A percentile compares a stretch with the other conserved stretches of the same genome.
Evolutionary conservation across 2,888 invertebrate genomes (phyloP).

Genomic region (Micropterix aruncella): DNA sequence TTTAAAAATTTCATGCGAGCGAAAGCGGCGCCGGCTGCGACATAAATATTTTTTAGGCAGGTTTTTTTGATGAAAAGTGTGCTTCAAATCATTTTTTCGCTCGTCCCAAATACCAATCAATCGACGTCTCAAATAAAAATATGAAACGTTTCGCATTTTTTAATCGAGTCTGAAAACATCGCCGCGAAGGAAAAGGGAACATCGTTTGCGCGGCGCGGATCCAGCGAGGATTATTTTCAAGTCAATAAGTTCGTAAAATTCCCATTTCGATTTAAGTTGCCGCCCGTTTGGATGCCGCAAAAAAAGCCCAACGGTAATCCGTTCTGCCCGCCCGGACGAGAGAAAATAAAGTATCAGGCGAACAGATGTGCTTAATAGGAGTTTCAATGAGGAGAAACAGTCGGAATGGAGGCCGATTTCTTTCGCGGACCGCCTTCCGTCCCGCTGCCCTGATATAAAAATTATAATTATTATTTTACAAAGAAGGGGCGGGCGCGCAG

Average conservation of each 20-base stretch:
- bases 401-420: not conserved
- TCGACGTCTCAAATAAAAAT: no score
- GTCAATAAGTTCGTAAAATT: not conserved
- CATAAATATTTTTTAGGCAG: no score
- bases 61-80: no score
- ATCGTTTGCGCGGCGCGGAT: no score
- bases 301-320: not conserved
- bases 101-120: no score
- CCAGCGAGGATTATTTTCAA: not conserved
- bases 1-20: no score
- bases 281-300: no score
- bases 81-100: no score
- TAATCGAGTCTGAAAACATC: no score
- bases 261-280: not conserved
- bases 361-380: not conserved
- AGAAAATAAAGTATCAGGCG: not conserved
- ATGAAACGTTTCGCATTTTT: no score
- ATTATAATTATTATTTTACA: not conserved
- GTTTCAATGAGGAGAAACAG: not conserved
- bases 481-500: not conserved
- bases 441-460: not conserved
- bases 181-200: no score
- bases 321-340: not conserved
- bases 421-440: not conserved
- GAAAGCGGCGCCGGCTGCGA: no score